A percentile compares a stretch with the other conserved stretches of the same genome.
These are phyloP conservation scores for Diachasma alloeum DNA, from an alignment of 1,140 invertebrate genomes.

Conservation along the genomic window DNA sequence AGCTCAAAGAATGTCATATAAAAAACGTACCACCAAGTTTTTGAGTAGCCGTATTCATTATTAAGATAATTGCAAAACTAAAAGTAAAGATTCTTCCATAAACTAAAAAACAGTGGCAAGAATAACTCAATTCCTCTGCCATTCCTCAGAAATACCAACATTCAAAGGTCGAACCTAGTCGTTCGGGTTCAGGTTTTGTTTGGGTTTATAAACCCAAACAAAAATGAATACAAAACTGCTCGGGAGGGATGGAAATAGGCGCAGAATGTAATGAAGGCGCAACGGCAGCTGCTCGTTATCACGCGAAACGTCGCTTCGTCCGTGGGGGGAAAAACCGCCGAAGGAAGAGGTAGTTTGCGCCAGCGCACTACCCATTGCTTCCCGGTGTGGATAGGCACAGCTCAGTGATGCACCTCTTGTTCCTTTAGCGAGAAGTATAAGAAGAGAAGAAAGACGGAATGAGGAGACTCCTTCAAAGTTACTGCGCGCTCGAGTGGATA, in stretches of 20 bases:
- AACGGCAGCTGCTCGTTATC: constrained; percentile 32
- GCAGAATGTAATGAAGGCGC: constrained; percentile 27
- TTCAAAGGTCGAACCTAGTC: background rate
- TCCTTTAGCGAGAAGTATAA: constrained; percentile 26
- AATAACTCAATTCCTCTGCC: too few relatives aligned
- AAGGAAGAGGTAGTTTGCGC: constrained; percentile 4
- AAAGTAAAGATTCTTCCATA: too few relatives aligned
- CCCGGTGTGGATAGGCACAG: background rate
- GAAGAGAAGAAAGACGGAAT: constrained; percentile 36
- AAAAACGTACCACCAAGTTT: too few relatives aligned
- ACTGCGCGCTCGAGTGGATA: constrained; percentile 45
- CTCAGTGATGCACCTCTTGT: background rate
- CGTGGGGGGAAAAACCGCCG: constrained; percentile 19
- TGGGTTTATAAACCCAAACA: background rate
- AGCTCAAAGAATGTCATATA: too few relatives aligned
- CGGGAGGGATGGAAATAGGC: background rate
- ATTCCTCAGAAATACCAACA: background rate
- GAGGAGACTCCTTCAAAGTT: constrained; percentile 43
- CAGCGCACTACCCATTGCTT: background rate
- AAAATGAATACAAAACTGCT: background rate
- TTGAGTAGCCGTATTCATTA: too few relatives aligned
- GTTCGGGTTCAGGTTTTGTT: too few relatives aligned
- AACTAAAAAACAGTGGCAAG: too few relatives aligned
- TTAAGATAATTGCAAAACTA: too few relatives aligned
- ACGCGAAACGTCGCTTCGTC: constrained; percentile 26